Percentiles rank a stretch among this genome's conserved stretches.
Conservation (phyloP, 1,140 invertebrate species). For the Euglossa dilemma region DNA sequence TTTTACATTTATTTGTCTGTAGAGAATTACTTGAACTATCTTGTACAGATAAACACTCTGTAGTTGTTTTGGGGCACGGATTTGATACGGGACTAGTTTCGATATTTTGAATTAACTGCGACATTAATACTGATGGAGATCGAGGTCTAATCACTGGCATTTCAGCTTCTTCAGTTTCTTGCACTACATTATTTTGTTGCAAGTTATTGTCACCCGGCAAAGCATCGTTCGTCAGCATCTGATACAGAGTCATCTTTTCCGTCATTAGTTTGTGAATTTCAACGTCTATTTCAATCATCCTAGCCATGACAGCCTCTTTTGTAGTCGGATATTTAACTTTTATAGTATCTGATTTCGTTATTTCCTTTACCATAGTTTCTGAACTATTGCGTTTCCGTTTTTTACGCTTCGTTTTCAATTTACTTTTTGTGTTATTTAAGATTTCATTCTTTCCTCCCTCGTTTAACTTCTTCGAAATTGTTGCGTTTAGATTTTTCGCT, state of each 20-base stretch:
- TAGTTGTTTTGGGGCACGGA: constrained; percentile 12
- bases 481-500: not conserved
- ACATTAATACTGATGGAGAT: constrained; percentile 25
- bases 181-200: not conserved
- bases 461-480: not conserved
- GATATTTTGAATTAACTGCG: constrained; percentile 25
- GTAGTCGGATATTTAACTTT: not conserved
- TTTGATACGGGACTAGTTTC: constrained; percentile 24
- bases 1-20: not conserved
- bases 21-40: not conserved
- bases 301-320: constrained; percentile 67
- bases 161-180: not conserved
- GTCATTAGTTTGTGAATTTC: constrained; percentile 78
- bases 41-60: not conserved
- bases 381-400: not conserved
- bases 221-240: constrained; percentile 67
- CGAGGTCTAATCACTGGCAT: not conserved
- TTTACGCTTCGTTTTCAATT: constrained; percentile 6
- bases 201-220: constrained; percentile 9
- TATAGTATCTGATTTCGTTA: not conserved
- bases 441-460: not conserved
- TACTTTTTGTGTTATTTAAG: constrained; percentile 31
- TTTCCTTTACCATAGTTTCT: not conserved
- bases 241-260: constrained; percentile 77
- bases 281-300: constrained; percentile 79